Evolutionary conservation across 2,888 invertebrate species (phyloP).

Genomic region (Calliopum simillimum): DNA sequence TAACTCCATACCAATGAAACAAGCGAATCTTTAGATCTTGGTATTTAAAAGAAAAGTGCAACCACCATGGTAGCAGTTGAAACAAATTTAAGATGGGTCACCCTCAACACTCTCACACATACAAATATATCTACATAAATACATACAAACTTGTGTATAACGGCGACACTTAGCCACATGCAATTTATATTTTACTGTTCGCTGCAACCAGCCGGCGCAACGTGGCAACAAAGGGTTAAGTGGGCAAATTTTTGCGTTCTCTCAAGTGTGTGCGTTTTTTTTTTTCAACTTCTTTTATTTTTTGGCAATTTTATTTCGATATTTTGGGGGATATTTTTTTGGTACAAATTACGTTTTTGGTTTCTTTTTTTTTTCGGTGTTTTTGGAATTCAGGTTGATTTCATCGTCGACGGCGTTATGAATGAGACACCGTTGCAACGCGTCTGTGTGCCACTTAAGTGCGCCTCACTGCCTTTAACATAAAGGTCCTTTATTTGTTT

Average conservation of each 20-base stretch:
- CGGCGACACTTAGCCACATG: slow-evolving; percentile 3
- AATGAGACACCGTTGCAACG: slow-evolving; percentile 1
- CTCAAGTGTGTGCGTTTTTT: slow-evolving; percentile 8
- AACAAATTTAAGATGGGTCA: no score
- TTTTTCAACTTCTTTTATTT: background rate
- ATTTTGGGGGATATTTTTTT: background rate
- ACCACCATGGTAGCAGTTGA: no score
- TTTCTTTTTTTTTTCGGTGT: background rate
- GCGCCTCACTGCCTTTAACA: slow-evolving; percentile 2
- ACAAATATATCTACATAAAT: no score
- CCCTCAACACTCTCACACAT: no score
- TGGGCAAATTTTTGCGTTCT: slow-evolving; percentile 16
- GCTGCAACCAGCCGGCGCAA: slow-evolving; percentile 7
- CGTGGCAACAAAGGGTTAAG: slow-evolving; percentile 18
- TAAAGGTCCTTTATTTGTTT: no score
- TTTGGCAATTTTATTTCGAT: slow-evolving; percentile 13
- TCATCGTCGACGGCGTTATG: slow-evolving; percentile 1
- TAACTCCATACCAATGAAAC: no score
- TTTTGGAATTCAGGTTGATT: slow-evolving; percentile 2
- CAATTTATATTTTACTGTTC: slow-evolving; percentile 16
- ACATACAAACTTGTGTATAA: no score
- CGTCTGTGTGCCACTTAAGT: background rate
- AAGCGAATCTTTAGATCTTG: no score
- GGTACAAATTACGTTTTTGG: no score
- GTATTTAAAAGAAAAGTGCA: no score